Evolutionary conservation across 2,113 vertebrate genomes (phyloP).

Genomic region (Sitta europaea): DNA sequence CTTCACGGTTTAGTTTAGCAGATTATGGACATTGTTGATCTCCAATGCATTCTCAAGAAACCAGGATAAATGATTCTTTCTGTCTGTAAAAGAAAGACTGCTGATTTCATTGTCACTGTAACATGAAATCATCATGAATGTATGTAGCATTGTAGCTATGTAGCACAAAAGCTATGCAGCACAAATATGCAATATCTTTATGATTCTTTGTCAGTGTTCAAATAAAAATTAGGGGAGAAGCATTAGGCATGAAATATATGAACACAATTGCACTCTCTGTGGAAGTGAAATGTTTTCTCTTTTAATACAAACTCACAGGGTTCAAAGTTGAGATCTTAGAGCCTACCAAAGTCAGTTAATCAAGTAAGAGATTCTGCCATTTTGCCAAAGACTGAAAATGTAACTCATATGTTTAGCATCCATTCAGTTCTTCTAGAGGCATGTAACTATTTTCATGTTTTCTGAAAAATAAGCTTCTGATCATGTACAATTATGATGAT

Average conservation of each 20-base stretch:
- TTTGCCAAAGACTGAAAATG: background rate
- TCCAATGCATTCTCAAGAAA: slow-evolving; percentile 13
- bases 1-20: slow-evolving; percentile 35
- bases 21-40: background rate
- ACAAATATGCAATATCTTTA: background rate
- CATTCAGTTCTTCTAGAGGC: background rate
- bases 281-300: background rate
- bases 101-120: background rate
- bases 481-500: background rate
- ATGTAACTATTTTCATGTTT: background rate
- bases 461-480: background rate
- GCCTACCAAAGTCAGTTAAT: background rate
- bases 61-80: background rate
- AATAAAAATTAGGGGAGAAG: background rate
- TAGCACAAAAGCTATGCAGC: background rate
- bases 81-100: background rate
- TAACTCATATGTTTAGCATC: background rate
- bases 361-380: background rate
- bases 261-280: background rate
- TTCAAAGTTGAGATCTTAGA: background rate
- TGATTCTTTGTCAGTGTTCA: background rate
- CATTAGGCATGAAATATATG: background rate
- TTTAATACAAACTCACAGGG: background rate
- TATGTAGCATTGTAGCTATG: no score
- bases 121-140: background rate